These are phyloP conservation scores for Nebria brevicollis DNA, from an alignment of 2,888 invertebrate species.

Conservation along the genomic window DNA sequence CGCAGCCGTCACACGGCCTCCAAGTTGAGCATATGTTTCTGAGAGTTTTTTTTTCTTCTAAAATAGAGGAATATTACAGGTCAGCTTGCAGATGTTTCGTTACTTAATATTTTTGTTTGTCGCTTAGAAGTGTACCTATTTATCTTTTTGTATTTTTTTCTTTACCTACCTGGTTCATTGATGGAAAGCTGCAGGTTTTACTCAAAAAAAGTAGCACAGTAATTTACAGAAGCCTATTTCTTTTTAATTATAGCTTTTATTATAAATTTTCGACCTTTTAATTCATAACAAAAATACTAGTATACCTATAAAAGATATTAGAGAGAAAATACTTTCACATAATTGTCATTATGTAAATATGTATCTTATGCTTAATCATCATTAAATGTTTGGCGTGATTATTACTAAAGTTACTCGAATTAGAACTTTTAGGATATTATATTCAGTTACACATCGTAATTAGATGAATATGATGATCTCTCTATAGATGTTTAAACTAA, in stretches of 20 bases:
- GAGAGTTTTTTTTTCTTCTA: not conserved
- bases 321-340: no score
- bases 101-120: slow-evolving; percentile 35
- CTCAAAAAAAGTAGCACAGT: not conserved
- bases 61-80: slow-evolving; percentile 22
- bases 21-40: not conserved
- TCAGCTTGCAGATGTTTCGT: slow-evolving; percentile 37
- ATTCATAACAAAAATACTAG: not conserved
- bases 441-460: no score
- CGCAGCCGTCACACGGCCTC: not conserved
- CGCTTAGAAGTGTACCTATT: slow-evolving; percentile 7
- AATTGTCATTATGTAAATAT: no score
- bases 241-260: not conserved
- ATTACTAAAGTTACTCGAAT: no score
- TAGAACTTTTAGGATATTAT: no score
- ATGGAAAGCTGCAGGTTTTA: not conserved
- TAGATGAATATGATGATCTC: no score
- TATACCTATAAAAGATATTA: no score
- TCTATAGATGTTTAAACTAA: no score
- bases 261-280: not conserved
- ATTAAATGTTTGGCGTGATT: no score
- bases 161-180: not conserved
- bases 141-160: not conserved
- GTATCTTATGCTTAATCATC: no score
- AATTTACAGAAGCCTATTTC: not conserved